Evolutionary conservation across 2,888 invertebrate species (phyloP).

Genomic region (Campaea margaritaria): DNA sequence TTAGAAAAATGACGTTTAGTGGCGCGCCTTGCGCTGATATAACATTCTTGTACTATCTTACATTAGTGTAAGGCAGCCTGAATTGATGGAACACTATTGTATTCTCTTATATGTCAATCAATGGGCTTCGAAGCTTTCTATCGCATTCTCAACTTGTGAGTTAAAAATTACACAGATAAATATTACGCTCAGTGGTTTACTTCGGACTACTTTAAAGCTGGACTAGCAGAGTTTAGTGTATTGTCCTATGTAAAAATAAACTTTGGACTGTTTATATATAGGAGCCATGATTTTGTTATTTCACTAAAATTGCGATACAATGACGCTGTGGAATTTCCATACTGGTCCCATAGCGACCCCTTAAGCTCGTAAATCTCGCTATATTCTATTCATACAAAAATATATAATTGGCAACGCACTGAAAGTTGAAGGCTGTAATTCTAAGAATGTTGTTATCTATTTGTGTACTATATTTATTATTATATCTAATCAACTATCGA

Average conservation of each 20-base stretch:
- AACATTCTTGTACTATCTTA: slow-evolving; percentile 64
- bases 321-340: slow-evolving; percentile 15
- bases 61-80: slow-evolving; percentile 44
- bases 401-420: slow-evolving; percentile 50
- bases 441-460: slow-evolving; percentile 81
- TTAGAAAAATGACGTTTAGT: slow-evolving; percentile 74
- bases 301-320: not conserved
- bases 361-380: not conserved
- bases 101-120: not conserved
- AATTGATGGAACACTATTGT: slow-evolving; percentile 17
- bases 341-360: not conserved
- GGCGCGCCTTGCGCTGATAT: slow-evolving; percentile 55
- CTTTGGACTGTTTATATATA: not conserved
- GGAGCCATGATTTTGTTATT: not conserved
- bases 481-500: slow-evolving; percentile 77
- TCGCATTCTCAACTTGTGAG: not conserved
- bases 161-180: not conserved
- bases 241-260: not conserved
- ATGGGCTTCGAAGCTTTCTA: too few relatives aligned
- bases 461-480: slow-evolving; percentile 78
- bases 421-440: slow-evolving; percentile 72
- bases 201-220: slow-evolving; percentile 5
- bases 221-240: not conserved
- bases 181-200: not conserved
- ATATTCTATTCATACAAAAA: slow-evolving; percentile 35